Conservation (phyloP, 2,113 vertebrate species). For the Mesocricetus auratus region DNA sequence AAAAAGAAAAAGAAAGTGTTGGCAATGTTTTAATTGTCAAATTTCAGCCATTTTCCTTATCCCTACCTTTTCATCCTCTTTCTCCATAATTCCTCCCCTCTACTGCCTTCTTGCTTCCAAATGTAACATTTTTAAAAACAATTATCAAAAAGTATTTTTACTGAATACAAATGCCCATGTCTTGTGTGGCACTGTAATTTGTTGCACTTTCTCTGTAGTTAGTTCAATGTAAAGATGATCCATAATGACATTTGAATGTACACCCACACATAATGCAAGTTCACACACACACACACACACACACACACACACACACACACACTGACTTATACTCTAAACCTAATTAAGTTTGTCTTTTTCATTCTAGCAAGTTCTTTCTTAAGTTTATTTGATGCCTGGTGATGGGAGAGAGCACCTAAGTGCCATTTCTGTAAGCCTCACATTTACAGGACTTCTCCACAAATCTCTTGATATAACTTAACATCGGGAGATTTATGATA, state of each 20-base stretch:
- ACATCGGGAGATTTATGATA: not conserved
- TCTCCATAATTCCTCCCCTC: not conserved
- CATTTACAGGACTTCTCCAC: too few relatives aligned
- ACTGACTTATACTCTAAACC: not conserved
- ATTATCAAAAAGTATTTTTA: not conserved
- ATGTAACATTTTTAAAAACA: not conserved
- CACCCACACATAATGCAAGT: too few relatives aligned
- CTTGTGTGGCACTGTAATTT: too few relatives aligned
- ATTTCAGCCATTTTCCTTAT: not conserved
- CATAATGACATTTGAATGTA: not conserved
- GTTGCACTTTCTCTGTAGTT: not conserved
- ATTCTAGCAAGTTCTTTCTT: not conserved
- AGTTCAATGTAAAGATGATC: not conserved
- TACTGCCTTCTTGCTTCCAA: not conserved
- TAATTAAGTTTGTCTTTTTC: not conserved
- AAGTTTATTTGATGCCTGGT: not conserved
- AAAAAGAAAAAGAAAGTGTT: not conserved
- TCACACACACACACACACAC: too few relatives aligned
- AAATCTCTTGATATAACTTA: not conserved
- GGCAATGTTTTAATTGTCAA: not conserved
- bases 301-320: too few relatives aligned
- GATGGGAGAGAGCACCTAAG: too few relatives aligned
- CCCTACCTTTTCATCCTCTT: fast-evolving
- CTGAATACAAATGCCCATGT: not conserved
- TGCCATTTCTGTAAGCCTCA: not conserved